Evolutionary conservation across 2,888 invertebrate genomes (phyloP).

Genomic region (Tiliacea aurago): DNA sequence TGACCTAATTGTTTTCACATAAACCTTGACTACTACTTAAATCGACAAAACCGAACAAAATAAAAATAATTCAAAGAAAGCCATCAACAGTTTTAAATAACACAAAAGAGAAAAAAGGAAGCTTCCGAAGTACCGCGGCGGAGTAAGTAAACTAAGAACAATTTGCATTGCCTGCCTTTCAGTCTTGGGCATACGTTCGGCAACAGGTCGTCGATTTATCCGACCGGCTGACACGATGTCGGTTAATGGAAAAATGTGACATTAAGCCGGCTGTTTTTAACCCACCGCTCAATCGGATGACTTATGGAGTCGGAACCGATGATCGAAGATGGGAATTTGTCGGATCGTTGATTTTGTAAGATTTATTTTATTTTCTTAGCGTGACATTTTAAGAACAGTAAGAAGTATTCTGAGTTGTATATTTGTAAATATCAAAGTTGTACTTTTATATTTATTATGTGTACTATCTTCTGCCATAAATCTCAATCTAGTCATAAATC

Average conservation of each 20-base stretch:
- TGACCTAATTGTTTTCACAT: slow-evolving; percentile 13
- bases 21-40: slow-evolving; percentile 29
- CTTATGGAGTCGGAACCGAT: slow-evolving; percentile 77
- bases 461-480: too few relatives aligned
- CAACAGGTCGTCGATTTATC: slow-evolving; percentile 89
- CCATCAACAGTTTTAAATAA: slow-evolving; percentile 63
- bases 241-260: slow-evolving; percentile 87
- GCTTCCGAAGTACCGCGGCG: slow-evolving; percentile 54
- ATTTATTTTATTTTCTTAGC: slow-evolving; percentile 57
- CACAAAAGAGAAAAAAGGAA: slow-evolving; percentile 59
- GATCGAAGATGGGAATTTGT: slow-evolving; percentile 76
- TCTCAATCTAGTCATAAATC: too few relatives aligned
- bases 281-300: slow-evolving; percentile 79
- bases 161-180: slow-evolving; percentile 78
- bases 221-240: slow-evolving; percentile 74
- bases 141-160: slow-evolving; percentile 79
- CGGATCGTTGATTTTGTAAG: slow-evolving; percentile 73
- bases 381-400: slow-evolving; percentile 16
- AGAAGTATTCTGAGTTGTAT: neutral
- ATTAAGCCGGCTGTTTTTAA: slow-evolving; percentile 80
- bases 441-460: neutral
- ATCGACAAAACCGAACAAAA: slow-evolving; percentile 43
- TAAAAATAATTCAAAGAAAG: slow-evolving; percentile 51
- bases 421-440: neutral
- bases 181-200: slow-evolving; percentile 78